Base-by-base conservation (phyloP, 1,140 invertebrate species). In the Acromyrmex heyeri region DNA sequence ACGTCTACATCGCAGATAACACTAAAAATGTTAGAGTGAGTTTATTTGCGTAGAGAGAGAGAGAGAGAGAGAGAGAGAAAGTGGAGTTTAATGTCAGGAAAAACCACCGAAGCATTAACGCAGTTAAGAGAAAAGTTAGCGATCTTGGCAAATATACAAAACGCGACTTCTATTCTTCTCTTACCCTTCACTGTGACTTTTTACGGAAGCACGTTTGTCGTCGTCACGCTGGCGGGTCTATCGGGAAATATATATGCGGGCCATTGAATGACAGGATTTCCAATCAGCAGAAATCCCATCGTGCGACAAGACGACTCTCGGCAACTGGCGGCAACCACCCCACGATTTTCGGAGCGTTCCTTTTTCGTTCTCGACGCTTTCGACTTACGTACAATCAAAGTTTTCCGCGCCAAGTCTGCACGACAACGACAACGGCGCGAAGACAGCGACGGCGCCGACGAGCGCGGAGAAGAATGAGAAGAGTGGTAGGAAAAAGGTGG, bases 311-410 rank as follows among this genome's bases (percentile, higher is more conserved):
- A 24, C 24, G 65, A 24, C 55, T 27, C 27, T 48, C 69, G 65
- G n/a, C 59, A 21, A 53, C 24, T 44, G 77, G 16, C 18, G 53
- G 67, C 69, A 30, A 73, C 61, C 21, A 65, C 30, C 73, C 59
- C 48, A n/a, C 48, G 48, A 85, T 65, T 73, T 83, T 73, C 79
- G 16, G 27, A 7, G 50, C 73, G 24, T 38, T 82, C 55, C 38
- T 62, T 73, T 61, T 73, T 83, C 24, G 61, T 65, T 18, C 4
- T 48, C 59, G 24, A 59, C 30, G 72, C 64, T 62, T 85, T 75
- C 70, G 83, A 62, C 65, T 67, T 81, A 65, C 76, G 85, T 88
- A 86, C 90, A 88, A 88, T 88, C 90, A 89, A 91, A 92, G 86
- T 91, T 92, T 89, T 86, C 89, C 73, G 72, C 48, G 81, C 62